A percentile compares a stretch with the other conserved stretches of the same genome.
Conservation (phyloP, 2,888 invertebrate species). For the Tuberolachnus salignus region DNA sequence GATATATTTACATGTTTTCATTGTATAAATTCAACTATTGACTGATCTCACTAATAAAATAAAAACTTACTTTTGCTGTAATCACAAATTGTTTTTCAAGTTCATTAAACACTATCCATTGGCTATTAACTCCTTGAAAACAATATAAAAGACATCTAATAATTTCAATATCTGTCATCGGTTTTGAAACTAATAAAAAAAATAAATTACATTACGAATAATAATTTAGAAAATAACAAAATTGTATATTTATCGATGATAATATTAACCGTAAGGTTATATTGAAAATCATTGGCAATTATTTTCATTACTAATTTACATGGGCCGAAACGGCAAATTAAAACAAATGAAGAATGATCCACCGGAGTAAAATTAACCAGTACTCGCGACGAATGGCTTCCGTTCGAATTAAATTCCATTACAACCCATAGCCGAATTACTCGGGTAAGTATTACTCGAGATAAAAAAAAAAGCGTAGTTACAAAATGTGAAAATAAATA, state of each 20-base stretch:
- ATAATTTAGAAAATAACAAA: background rate
- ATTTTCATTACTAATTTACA: too few relatives aligned
- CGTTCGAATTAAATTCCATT: too few relatives aligned
- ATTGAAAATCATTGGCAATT: too few relatives aligned
- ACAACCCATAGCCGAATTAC: background rate
- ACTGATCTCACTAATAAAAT: too few relatives aligned
- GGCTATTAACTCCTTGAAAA: constrained; percentile 87
- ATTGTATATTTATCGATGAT: background rate
- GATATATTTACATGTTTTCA: too few relatives aligned
- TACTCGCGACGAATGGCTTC: too few relatives aligned
- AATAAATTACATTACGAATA: too few relatives aligned
- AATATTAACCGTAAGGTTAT: too few relatives aligned
- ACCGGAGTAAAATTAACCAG: too few relatives aligned
- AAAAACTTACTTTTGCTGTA: constrained; percentile 65
- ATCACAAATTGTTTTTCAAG: constrained; percentile 70
- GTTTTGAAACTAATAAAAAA: constrained; percentile 5
- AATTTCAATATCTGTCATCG: constrained; percentile 65
- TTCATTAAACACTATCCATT: constrained; percentile 71
- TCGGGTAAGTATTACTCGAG: background rate
- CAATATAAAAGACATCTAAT: constrained; percentile 82
- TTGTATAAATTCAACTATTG: too few relatives aligned
- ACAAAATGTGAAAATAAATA: background rate
- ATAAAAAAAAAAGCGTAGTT: background rate
- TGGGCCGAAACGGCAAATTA: background rate
- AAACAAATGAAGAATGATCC: background rate